Evolutionary conservation across 2,113 vertebrate genomes (phyloP).

Genomic region (Cervus canadensis): DNA sequence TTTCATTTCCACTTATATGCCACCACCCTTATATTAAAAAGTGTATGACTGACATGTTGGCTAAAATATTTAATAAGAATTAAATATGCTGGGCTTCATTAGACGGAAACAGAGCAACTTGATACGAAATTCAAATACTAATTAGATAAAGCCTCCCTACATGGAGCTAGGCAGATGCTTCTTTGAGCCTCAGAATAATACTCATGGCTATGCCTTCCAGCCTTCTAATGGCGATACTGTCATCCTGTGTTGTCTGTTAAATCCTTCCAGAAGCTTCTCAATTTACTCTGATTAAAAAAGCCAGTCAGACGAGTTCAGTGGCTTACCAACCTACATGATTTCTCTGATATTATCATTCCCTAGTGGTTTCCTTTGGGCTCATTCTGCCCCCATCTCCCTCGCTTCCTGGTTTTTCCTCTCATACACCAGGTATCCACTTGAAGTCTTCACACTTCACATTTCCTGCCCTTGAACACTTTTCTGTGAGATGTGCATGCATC

Average conservation of each 20-base stretch:
- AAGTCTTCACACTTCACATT: neutral
- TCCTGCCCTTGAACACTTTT: neutral
- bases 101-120: constrained; percentile 11
- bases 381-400: neutral
- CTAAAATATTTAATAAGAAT: constrained; percentile 59
- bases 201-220: neutral
- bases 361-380: neutral
- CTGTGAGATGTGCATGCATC: neutral
- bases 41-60: neutral
- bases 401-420: neutral
- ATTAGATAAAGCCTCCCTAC: constrained; percentile 17
- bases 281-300: neutral
- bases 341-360: neutral
- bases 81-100: constrained; percentile 16
- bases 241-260: neutral
- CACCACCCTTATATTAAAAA: constrained; percentile 30
- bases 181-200: neutral
- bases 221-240: neutral
- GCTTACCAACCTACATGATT: neutral
- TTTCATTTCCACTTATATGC: neutral
- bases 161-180: neutral
- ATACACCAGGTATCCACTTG: neutral
- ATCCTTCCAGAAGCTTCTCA: neutral
- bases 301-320: neutral
- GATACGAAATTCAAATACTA: constrained; percentile 23